Base-by-base conservation (phyloP, 2,888 invertebrate species). In the Nymphalis c-album region DNA sequence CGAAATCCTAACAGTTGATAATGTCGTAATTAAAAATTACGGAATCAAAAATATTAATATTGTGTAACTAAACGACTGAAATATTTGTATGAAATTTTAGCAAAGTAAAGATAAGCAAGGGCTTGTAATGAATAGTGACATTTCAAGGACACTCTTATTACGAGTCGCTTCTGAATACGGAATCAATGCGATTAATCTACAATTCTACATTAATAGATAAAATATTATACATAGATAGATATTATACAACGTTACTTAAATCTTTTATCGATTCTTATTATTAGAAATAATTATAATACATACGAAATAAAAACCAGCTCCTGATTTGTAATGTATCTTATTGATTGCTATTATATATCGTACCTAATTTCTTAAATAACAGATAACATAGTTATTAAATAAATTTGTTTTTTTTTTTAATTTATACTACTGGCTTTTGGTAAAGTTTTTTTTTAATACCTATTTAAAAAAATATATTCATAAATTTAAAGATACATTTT, bases 51-150 rank as follows among this genome's bases (percentile, higher is more conserved):
- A 55, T 26, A n/a, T n/a, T n/a, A n/a, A n/a, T 5, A 8, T 55
- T 31, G 7, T 17, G 26, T 31, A 22, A 51, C 5, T 20, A 22
- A 13, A 51, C 20, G 16, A 51, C 17, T 53, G 18, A 1, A 35
- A 57, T 57, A 35, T 57, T 64, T 58, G 51, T 59, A 57, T 47
- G 20, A 63, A 45, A 60, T 20, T 68, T 63, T 60, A 66, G 62
- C 59, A 26, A 46, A 59, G 53, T 45, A 64, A 58, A 50, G 72
- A 71, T 73, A 69, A 68, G 64, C 50, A 59, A 63, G 53, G 57
- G 22, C 69, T 59, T 59, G 53, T 71, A 70, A 72, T 70, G 57
- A 67, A 69, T 73, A 65, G 70, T 69, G 73, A 61, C 72, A 71
- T 63, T 68, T 69, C 74, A 74, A 70, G 74, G 75, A 64, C 70